Evolutionary conservation across 2,113 vertebrate species (phyloP), one percentile per base, ranked within the genome.

Genomic region (Elanus axillaris): DNA sequence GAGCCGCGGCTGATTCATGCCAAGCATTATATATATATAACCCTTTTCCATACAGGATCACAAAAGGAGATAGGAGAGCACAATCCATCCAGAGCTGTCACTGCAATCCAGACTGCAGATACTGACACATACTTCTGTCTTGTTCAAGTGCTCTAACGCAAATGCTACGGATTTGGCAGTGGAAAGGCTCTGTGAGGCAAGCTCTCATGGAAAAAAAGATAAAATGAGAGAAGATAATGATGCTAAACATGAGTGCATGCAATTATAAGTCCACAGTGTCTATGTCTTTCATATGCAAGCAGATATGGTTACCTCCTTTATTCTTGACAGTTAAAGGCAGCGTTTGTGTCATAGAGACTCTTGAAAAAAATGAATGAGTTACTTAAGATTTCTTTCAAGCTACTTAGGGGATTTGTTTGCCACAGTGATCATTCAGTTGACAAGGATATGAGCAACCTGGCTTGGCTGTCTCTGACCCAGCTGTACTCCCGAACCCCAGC

Each of bases 191-290:
- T 34, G 43, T 25, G 26, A 85, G 45, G 36, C 27, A 86, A 86
- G 42, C 36, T 90, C 42, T 76, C 87, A 93, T 36, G 81, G 90
- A 80, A 88, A 84, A 72, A 86, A 83, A 88, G 92, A 93, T 83
- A 90, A 94, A 95, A 79, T 36, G 78, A 90, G 88, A 83, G 72
- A 66, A 91, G 71, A 96, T 88, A 96, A 96, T 69, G 55, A 67
- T 2, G 4, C 50, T 66, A 64, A 92, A 93, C 74, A 60, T 12
- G 53, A 96, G n/a, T n/a, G 45, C 42, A 17, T 50, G 82, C 78
- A 95, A 82, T 93, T 93, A 7, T 73, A 94, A 88, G 90, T 73
- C 63, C 58, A 60, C 0, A 3, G 48, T 21, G 55, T 17, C 87
- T 64, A 43, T 63, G 69, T 34, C 85, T 85, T 79, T 77, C 88